These are phyloP conservation scores for Xenentodon cancila DNA, from an alignment of 2,797 vertebrate genomes.

Conservation along the genomic window DNA sequence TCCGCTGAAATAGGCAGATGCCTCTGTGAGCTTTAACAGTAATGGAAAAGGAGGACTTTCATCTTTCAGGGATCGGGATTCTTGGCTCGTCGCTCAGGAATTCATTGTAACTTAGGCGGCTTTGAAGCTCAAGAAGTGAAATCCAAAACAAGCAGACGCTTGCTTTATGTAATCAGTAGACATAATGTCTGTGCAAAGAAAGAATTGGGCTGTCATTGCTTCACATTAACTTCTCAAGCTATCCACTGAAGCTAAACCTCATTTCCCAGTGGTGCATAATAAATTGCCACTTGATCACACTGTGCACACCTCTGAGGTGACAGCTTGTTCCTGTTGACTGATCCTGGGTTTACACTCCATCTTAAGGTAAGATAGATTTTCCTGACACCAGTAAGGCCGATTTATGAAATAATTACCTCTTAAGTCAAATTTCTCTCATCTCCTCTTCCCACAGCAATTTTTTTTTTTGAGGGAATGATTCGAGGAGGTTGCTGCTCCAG, in stretches of 20 bases:
- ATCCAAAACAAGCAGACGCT: conserved; percentile 45
- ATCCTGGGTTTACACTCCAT: conserved; percentile 38
- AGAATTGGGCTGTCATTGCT: conserved; percentile 42
- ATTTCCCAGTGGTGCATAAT: conserved; percentile 20
- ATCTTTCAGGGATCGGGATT: conserved; percentile 55
- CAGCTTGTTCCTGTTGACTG: conserved; percentile 40
- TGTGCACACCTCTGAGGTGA: conserved; percentile 13
- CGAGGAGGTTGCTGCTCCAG: conserved; percentile 12
- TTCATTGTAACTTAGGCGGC: conserved; percentile 39
- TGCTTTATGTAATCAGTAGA: conserved; percentile 45
- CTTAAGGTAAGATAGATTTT: conserved; percentile 25
- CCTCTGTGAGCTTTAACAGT: conserved; percentile 37
- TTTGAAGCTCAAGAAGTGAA: conserved; percentile 65
- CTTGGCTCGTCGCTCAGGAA: conserved; percentile 43
- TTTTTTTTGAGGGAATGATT: conserved; percentile 23
- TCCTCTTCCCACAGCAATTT: conserved; percentile 8
- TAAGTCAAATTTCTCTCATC: conserved; percentile 23
- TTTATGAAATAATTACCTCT: conserved; percentile 39
- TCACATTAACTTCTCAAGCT: conserved; percentile 24
- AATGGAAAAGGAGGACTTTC: conserved; percentile 50
- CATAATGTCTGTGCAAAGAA: conserved; percentile 37
- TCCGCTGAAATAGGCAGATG: conserved; percentile 24
- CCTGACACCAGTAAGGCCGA: conserved; percentile 19
- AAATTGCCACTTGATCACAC: conserved; percentile 42
- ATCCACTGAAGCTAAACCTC: conserved; percentile 41